phyloP scores from a whole-genome alignment of 1,140 invertebrate species.

The Heliconius hermathena region DNA sequence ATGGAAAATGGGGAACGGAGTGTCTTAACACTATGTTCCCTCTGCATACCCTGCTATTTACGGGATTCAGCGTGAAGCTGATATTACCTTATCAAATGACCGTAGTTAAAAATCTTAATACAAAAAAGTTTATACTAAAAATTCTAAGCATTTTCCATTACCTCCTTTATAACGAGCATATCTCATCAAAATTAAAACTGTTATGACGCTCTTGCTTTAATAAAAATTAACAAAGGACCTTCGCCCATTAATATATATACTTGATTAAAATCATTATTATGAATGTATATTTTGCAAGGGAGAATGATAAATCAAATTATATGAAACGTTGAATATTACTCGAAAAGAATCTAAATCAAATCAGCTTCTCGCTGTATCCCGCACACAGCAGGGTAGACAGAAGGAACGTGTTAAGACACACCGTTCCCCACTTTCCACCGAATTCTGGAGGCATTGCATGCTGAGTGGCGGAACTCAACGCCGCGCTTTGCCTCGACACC shows the following conservation, averaged over 20 bases:
- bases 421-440: no score
- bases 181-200: conserved; percentile 35
- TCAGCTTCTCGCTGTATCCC: no score
- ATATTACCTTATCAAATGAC: no score
- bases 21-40: no score
- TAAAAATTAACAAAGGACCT: conserved; percentile 31
- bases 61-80: no score
- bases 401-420: no score
- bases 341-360: background rate
- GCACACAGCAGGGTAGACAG: no score
- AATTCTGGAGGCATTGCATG: no score
- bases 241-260: conserved; percentile 23
- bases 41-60: background rate
- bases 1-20: no score
- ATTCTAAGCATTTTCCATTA: conserved; percentile 2
- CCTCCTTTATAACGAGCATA: conserved; percentile 16
- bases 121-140: background rate
- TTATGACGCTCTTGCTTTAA: conserved; percentile 36
- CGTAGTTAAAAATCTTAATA: background rate
- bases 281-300: background rate
- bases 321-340: background rate
- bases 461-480: no score
- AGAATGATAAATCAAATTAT: background rate
- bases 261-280: conserved; percentile 26
- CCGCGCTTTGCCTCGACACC: no score